Evolutionary conservation across 1,140 invertebrate genomes (phyloP), one percentile per base, ranked within the genome.

Genomic region (Oreohelix idahoensis): DNA sequence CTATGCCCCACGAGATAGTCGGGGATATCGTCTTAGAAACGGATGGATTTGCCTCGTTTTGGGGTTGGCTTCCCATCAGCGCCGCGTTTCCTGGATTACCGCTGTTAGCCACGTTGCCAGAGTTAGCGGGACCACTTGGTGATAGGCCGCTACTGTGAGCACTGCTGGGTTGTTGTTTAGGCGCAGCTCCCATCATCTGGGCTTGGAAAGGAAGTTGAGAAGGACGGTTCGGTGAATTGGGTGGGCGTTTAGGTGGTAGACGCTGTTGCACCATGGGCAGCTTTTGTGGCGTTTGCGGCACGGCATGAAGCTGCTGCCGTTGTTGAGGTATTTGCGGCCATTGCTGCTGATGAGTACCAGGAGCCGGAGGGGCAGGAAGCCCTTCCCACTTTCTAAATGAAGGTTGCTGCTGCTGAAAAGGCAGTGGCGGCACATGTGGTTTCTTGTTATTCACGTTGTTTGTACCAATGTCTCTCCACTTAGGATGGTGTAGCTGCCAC

Each of bases 1-100:
- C 86, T 2, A 92, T 88, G 20, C 89, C 91, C 45, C 89, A 87
- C 0, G 84, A 86, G 1, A 84, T 81, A 23, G 84, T 84, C 15
- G 80, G 26, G 11, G 86, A 45, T 74, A 81, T 77, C 45, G 42
- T 29, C 26, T 8, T 74, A 26, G 11, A 8, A 11, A 36, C 42
- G 1, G 38, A 29, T 26, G 71, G 53, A 4, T 58, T n/a, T 26
- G 23, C 23, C 29, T 74, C 53, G 4, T 58, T 58, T 20, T 5
- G 5, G 38, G 36, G 71, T 32, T 42, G 1, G 36, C 39, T 74
- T 26, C 38, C 38, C 1, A n/a, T 11, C 2, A 45, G n/a, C 23
- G 45, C 42, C 53, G 75, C 75, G 5, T 26, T 17, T 53, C 29
- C 75, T 17, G 75, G 20, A 53, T 29, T 53, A 15, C 36, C 29